Evolutionary conservation across 2,113 vertebrate genomes (phyloP), one percentile per base, ranked within the genome.

Genomic region (Potamarius usumacintae): DNA sequence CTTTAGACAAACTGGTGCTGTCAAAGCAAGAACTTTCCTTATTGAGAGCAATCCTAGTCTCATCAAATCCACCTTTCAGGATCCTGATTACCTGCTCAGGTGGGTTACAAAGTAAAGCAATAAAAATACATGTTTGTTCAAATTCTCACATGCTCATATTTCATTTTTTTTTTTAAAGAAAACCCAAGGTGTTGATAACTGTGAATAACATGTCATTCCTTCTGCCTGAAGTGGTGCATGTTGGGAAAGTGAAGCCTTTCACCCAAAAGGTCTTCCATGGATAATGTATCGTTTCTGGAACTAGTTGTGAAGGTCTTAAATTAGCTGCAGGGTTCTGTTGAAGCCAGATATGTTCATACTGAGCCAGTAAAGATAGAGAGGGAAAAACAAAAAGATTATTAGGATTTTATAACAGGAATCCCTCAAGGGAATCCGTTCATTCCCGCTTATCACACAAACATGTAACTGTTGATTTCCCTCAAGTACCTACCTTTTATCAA

Each of bases 301-400:
- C 82, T 83, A 83, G 82, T 83, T 83, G 12, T 67, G 48, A 67
- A 65, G 82, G 48, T 8, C 12, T 67, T 83, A n/a, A 83, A 67
- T 83, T 65, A 63, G 82, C 60, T 83, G 58, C 42, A 67, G 82
- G 82, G 60, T 65, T 83, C 67, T 27, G 82, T 83, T 53, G 82
- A 83, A 83, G 81, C 42, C 62, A 83, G 81, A 83, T 83, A 65
- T 65, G 62, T n/a, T n/a, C 82, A 83, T 1, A 8, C 62, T 18
- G 82, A 83, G 62, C 60, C 82, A 50, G 82, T 65, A 52, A 83
- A 65, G 60, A 83, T 67, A 17, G 25, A 83, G 34, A 83, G 57
- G 55, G 10, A 53, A 83, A 83, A 83, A 83, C 82, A 67, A 83
- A 83, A 48, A 52, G 60, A 83, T 83, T 83, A 83, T 63, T 52